Evolutionary conservation across 2,888 invertebrate genomes (phyloP).

Genomic region (Agrochola lychnidis): DNA sequence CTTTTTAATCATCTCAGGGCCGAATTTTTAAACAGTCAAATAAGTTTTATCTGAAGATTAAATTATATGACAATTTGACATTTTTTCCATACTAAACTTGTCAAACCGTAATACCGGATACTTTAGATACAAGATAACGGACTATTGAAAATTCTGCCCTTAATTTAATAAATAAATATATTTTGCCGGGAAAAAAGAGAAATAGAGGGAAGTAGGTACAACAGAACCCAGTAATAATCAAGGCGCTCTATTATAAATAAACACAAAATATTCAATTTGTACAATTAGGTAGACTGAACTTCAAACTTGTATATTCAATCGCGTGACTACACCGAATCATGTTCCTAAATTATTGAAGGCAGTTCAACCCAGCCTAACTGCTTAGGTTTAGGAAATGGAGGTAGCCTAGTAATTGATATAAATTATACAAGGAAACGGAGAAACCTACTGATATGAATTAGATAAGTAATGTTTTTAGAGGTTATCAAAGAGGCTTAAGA

Average conservation of each 20-base stretch:
- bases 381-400: slow-evolving; percentile 28
- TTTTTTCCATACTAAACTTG: too few species aligned
- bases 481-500: neutral
- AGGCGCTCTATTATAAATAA: slow-evolving; percentile 2
- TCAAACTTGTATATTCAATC: neutral
- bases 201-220: neutral
- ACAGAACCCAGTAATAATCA: neutral
- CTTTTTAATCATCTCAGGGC: too few species aligned
- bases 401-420: slow-evolving; percentile 20
- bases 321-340: slow-evolving; percentile 53
- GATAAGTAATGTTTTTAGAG: slow-evolving; percentile 11
- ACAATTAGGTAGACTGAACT: neutral
- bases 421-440: slow-evolving; percentile 18
- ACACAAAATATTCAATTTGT: slow-evolving; percentile 5
- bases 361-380: slow-evolving; percentile 3
- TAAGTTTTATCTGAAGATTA: too few species aligned
- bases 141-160: too few species aligned
- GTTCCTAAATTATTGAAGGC: slow-evolving; percentile 48
- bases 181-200: too few species aligned
- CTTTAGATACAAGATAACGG: too few species aligned
- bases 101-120: too few species aligned
- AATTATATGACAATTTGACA: too few species aligned
- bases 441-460: slow-evolving; percentile 30
- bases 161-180: too few species aligned
- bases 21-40: too few species aligned